Conservation (phyloP, 2,113 vertebrate genomes). For the Macquaria ambigua region DNA sequence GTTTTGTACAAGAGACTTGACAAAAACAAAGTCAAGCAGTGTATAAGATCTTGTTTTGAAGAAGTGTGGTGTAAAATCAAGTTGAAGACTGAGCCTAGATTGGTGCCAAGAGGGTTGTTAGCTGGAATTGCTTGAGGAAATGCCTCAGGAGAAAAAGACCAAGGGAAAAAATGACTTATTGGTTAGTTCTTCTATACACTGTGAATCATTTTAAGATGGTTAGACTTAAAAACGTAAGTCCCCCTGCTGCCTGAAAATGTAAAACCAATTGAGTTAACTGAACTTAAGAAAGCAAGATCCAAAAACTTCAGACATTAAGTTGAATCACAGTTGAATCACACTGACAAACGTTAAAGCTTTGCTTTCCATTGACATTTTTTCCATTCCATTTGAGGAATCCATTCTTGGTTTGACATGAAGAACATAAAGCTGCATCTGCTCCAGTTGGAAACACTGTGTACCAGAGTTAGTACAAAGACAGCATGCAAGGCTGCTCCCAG, state of each 20-base stretch:
- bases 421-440: neutral
- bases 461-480: neutral
- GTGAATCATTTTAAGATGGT: neutral
- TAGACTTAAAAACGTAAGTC: neutral
- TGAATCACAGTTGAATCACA: neutral
- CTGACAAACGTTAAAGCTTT: neutral
- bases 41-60: conserved; percentile 17
- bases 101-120: conserved; percentile 22
- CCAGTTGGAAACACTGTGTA: neutral
- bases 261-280: neutral
- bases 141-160: conserved; percentile 43
- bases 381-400: neutral
- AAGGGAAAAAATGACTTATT: neutral
- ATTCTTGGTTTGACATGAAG: neutral
- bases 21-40: conserved; percentile 8
- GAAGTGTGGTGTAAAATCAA: conserved; percentile 44
- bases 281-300: neutral
- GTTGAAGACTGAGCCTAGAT: conserved; percentile 10
- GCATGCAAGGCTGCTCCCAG: neutral
- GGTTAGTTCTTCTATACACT: neutral
- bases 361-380: neutral
- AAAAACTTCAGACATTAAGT: neutral
- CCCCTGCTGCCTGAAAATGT: neutral
- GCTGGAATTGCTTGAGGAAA: conserved; percentile 45
- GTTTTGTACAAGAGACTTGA: neutral